Evolutionary conservation across 2,888 invertebrate genomes (phyloP).

Genomic region (Netelia melanura): DNA sequence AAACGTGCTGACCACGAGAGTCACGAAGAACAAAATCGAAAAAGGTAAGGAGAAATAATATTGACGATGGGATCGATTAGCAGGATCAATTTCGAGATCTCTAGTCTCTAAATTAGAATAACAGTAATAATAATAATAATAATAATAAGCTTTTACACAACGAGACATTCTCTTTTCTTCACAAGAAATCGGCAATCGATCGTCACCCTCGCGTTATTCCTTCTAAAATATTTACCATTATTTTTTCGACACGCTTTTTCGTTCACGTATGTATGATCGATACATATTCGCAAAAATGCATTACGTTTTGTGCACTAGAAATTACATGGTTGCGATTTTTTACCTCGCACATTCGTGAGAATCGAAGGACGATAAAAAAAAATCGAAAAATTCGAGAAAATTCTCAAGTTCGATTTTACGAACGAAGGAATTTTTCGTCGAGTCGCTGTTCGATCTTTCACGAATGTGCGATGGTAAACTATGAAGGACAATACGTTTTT

Average conservation of each 20-base stretch:
- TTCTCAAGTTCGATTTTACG: background rate
- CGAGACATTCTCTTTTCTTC: slow-evolving; percentile 58
- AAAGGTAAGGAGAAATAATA: background rate
- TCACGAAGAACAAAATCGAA: slow-evolving; percentile 9
- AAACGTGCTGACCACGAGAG: slow-evolving; percentile 52
- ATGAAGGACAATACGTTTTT: slow-evolving; percentile 36
- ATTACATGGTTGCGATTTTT: background rate
- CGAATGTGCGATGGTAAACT: slow-evolving; percentile 58
- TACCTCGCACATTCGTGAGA: background rate
- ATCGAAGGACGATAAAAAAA: background rate
- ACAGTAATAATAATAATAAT: slow-evolving; percentile 45
- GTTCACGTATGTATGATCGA: background rate
- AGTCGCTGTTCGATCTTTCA: slow-evolving; percentile 16
- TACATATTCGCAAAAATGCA: background rate
- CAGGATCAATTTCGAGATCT: slow-evolving; percentile 43
- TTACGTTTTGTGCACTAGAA: slow-evolving; percentile 3
- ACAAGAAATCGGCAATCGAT: slow-evolving; percentile 1
- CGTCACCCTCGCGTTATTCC: background rate
- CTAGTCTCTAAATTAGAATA: slow-evolving; percentile 54
- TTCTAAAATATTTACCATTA: too few relatives aligned
- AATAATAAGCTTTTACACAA: slow-evolving; percentile 54
- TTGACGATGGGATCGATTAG: slow-evolving; percentile 1
- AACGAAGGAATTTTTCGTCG: slow-evolving; percentile 72
- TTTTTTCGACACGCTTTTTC: too few relatives aligned
- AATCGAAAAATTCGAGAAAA: background rate